Base-by-base conservation (phyloP, 2,113 vertebrate species). In the Epinephelus cyanopodus region DNA sequence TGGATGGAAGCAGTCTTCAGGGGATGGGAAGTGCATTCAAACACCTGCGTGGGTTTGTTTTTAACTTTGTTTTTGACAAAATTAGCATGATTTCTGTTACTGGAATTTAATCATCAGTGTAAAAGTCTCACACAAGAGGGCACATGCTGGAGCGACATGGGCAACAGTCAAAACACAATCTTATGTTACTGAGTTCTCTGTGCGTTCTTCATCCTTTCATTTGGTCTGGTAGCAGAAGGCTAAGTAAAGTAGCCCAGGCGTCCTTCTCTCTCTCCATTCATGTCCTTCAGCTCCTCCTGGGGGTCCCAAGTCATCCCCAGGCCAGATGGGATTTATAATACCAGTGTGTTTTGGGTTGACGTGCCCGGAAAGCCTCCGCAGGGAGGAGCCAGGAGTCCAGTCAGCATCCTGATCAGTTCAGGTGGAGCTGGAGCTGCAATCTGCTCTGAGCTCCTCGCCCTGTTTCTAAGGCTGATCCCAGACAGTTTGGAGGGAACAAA, bases 291-390 rank as follows among this genome's bases (percentile, higher is more conserved):
- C 69, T 79, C 65, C 65, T 72, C 53, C 39, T 25, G 29, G 80
- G 79, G 45, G 45, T 75, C 50, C 63, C 33, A 0, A 48, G 18
- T 85, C 52, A 0, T 6, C 56, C 48, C 23, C 29, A 2, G 63
- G 33, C 53, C 79, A 58, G 80, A 83, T 82, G 79, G 80, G 84
- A 74, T 29, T 64, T 47, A 25, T 53, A 58, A 19, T 2, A n/a
- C 79, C 69, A 8, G 45, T 7, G 62, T 0, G 56, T 62, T 63
- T 56, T 53, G 72, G 58, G 72, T 74, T 19, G 25, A 11, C 2
- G n/a, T 3, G 52, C 69, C 66, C 48, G 29, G 45, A 33, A 50
- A 61, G 3, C 57, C 67, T 71, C 67, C 8, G 1, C 27, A 19
- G 67, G 67, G 54, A 53, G 57, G 57, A 42, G 77, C 33, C 67